Evolutionary conservation across 1,140 invertebrate species (phyloP).

Genomic region (Apis laboriosa): DNA sequence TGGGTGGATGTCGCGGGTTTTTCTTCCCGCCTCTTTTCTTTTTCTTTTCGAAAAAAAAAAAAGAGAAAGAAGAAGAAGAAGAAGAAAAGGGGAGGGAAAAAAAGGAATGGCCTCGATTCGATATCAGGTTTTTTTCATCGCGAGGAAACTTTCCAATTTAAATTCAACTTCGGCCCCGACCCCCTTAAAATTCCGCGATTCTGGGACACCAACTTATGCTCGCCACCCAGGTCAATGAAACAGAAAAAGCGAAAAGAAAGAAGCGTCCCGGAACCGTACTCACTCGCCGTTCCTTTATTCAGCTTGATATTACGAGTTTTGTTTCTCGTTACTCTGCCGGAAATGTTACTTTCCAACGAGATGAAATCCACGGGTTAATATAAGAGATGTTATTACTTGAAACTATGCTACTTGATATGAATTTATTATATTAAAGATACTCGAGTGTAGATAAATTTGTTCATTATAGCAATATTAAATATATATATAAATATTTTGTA

Average conservation of each 20-base stretch:
- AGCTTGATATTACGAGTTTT: slow-evolving; percentile 4
- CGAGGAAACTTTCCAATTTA: slow-evolving; percentile 28
- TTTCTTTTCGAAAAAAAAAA: background rate
- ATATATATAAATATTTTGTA: too few species aligned
- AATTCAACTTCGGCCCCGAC: slow-evolving; percentile 29
- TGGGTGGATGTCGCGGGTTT: background rate
- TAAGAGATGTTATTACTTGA: too few species aligned
- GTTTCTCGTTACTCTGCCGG: background rate
- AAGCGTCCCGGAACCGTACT: background rate
- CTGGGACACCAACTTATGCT: slow-evolving; percentile 28
- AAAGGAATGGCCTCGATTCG: background rate
- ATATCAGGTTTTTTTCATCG: slow-evolving; percentile 3
- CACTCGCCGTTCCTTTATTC: background rate
- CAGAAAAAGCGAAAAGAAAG: slow-evolving; percentile 12
- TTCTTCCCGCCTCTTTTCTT: background rate
- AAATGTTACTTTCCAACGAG: background rate
- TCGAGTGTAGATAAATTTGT: too few species aligned
- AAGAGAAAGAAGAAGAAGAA: background rate
- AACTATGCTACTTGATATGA: too few species aligned
- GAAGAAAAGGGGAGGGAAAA: too few species aligned
- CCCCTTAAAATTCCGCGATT: slow-evolving; percentile 35
- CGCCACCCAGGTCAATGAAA: slow-evolving; percentile 29
- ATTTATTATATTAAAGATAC: too few species aligned
- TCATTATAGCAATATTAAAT: too few species aligned
- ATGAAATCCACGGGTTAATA: background rate